Conservation (phyloP, 2,113 vertebrate species). For the Todiramphus chloris region DNA sequence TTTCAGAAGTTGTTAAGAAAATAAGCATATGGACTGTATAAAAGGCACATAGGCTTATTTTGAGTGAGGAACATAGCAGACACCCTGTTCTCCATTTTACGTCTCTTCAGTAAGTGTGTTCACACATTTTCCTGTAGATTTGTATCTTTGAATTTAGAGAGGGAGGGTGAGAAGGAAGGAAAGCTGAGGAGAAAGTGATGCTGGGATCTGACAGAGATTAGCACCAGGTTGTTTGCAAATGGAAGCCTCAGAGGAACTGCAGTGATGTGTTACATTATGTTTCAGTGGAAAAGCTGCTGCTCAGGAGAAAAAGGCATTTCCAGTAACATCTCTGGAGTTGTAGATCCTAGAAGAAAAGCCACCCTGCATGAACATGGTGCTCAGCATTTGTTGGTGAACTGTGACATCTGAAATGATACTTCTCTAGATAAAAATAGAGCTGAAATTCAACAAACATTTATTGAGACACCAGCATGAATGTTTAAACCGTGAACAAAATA, state of each 20-base stretch:
- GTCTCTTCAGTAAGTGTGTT: neutral
- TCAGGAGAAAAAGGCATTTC: neutral
- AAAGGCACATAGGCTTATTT: neutral
- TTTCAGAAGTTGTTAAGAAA: neutral
- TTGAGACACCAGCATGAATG: neutral
- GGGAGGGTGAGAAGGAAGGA: neutral
- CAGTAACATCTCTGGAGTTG: neutral
- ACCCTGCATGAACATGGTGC: neutral
- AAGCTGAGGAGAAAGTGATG: neutral
- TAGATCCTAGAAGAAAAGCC: neutral
- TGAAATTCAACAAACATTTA: neutral
- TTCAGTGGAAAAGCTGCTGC: neutral
- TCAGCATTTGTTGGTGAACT: neutral
- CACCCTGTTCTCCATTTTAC: neutral
- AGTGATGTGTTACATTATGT: neutral
- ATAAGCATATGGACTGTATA: neutral
- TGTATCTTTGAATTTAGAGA: neutral
- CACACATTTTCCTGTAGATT: neutral
- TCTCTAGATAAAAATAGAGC: neutral
- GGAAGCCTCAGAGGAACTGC: neutral
- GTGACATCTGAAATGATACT: neutral
- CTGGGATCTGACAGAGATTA: neutral
- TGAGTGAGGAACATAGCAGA: neutral
- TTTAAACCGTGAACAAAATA: constrained; percentile 42
- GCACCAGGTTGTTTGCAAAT: constrained; percentile 12